Conservation (phyloP, 1,140 invertebrate species). For the Globodera rostochiensis region DNA sequence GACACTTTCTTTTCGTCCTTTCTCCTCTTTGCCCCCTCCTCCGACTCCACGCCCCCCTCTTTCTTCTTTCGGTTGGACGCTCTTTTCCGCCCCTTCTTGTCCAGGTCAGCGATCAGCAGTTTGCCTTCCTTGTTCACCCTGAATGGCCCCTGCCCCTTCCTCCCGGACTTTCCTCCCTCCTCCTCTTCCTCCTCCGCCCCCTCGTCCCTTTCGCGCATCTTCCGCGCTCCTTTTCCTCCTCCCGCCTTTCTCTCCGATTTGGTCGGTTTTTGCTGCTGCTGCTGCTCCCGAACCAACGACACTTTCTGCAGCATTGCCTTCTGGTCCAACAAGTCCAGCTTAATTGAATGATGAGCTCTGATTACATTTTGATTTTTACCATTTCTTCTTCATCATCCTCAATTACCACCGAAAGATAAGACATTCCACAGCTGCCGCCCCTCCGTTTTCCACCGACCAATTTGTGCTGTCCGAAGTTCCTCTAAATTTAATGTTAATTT, state of each 20-base stretch:
- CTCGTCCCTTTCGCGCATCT: neutral
- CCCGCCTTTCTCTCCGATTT: neutral
- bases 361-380: neutral
- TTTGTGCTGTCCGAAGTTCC: neutral
- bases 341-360: neutral
- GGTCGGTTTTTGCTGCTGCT: constrained; percentile 1
- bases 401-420: constrained; percentile 8
- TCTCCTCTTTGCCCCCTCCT: neutral
- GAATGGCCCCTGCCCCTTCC: constrained; percentile 5
- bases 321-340: constrained; percentile 31
- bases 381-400: constrained; percentile 30
- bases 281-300: constrained; percentile 3
- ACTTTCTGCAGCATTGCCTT: constrained; percentile 21
- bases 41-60: neutral
- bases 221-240: neutral
- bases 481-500: neutral
- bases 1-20: neutral
- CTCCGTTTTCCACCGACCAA: neutral
- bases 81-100: constrained; percentile 14
- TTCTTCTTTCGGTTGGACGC: neutral
- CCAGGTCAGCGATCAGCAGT: constrained; percentile 27
- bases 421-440: neutral
- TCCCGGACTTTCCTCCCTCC: neutral
- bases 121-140: constrained; percentile 24
- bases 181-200: constrained; percentile 13